Conservation (phyloP, 2,113 vertebrate species). For the Orthonyx spaldingii region DNA sequence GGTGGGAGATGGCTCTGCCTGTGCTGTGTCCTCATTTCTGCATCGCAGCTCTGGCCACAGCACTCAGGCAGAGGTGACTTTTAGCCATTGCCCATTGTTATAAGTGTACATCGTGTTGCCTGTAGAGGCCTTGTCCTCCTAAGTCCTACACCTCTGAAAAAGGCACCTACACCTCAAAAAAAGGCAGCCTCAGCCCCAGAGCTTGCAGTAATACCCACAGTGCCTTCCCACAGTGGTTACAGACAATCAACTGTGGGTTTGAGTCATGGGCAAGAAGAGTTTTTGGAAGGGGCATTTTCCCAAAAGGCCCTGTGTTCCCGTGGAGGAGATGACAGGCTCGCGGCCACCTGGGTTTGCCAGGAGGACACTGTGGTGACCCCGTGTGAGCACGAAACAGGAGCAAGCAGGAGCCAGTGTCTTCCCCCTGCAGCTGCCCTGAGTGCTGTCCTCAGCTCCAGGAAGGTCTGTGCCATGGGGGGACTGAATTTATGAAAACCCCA, state of each 20-base stretch:
- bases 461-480: not conserved
- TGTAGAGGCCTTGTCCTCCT: not conserved
- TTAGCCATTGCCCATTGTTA: not conserved
- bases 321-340: not conserved
- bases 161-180: not conserved
- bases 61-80: not conserved
- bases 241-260: not conserved
- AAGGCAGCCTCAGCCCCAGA: not conserved
- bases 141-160: not conserved
- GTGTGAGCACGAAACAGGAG: accelerated
- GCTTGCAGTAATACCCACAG: not conserved
- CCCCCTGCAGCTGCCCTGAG: accelerated
- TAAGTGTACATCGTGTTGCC: accelerated
- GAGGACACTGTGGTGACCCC: not conserved
- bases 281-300: too few relatives aligned
- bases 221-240: not conserved
- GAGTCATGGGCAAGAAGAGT: too few relatives aligned
- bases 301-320: not conserved
- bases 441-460: not conserved
- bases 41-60: not conserved
- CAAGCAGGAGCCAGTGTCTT: not conserved
- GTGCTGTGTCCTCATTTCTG: not conserved
- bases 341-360: not conserved
- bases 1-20: not conserved
- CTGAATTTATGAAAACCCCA: not conserved